Base-by-base conservation (phyloP, 2,888 invertebrate species). In the Lycia hirtaria region DNA sequence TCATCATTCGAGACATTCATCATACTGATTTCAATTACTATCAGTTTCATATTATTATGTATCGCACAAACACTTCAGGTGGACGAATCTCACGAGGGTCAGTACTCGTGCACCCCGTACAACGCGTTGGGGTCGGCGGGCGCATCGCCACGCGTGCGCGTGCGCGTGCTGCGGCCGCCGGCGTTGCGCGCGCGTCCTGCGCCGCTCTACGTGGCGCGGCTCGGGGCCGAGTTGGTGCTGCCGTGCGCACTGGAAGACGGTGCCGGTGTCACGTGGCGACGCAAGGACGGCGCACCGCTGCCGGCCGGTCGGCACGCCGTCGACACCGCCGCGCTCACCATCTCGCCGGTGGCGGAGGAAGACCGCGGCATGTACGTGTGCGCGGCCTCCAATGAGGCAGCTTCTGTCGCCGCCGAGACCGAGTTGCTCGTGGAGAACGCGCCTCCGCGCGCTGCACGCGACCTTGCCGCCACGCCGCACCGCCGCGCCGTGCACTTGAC, bases 101-200 rank as follows among this genome's bases (percentile, higher is more conserved):
- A 94, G 73, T 98, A 98, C 87, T 95, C 96, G 60, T 98, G 98
- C 87, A 97, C 97, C 19, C 98, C 98, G 40, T 97, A 96, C 89
- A 98, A 98, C 85, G 94, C 95, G 66, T 93, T 98, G 75, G 98
- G 98, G 47, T 95, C 96, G 22, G 96, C 95, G 69, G 97, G 97
- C 6, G 94, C 97, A 19, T 98, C 98, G 50, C 94, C 96, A 26
- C 93, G 95, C 44, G 97, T 98, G 86, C 95, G 95, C 75, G 97
- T 97, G 75, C 94, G 96, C 75, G 97, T 97, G 65, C 95, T 95
- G 92, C 95, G 96, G 64, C 97, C 98, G 30, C 98, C 98, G 17
- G 93, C 95, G 71, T 97, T 98, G 83, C 94, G 94, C 9, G 88
- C 95, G 49, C 95, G 95, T 14, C 98, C 98, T 15, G 95, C 95